These are phyloP conservation scores for Mustela nigripes DNA, from an alignment of 2,113 vertebrate genomes.

Conservation along the genomic window DNA sequence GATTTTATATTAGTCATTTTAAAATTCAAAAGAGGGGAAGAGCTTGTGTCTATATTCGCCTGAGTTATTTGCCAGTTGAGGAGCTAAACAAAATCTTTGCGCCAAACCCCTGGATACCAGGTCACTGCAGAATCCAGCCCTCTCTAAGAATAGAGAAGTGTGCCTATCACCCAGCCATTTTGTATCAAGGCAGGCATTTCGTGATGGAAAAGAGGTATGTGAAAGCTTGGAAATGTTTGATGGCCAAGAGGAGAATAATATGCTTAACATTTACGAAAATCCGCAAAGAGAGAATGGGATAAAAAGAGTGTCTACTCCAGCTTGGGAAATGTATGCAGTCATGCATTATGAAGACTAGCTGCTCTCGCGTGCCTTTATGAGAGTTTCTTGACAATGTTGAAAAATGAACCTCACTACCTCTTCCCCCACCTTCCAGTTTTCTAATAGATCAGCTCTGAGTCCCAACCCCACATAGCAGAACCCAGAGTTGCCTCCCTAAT, in stretches of 20 bases:
- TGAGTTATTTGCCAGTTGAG: background rate
- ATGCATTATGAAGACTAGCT: slow-evolving; percentile 29
- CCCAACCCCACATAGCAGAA: background rate
- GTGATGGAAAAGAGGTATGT: background rate
- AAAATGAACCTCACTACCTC: slow-evolving; percentile 4
- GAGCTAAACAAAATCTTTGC: slow-evolving; percentile 7
- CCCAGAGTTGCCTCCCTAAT: background rate
- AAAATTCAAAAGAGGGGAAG: slow-evolving; percentile 37
- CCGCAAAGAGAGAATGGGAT: background rate
- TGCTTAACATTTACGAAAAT: slow-evolving; percentile 59
- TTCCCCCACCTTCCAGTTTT: background rate
- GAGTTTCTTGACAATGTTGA: slow-evolving; percentile 43
- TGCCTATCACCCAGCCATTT: background rate
- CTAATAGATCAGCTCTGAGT: background rate
- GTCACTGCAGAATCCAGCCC: background rate
- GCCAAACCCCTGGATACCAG: background rate
- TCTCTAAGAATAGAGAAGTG: background rate
- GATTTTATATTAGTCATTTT: slow-evolving; percentile 27
- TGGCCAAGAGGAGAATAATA: slow-evolving; percentile 16
- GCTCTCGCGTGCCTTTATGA: slow-evolving; percentile 45
- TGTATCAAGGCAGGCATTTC: background rate
- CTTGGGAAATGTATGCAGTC: slow-evolving; percentile 52
- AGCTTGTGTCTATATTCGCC: slow-evolving; percentile 22
- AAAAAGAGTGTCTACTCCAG: slow-evolving; percentile 31
- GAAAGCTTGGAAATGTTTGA: slow-evolving; percentile 46